Base-by-base conservation (phyloP, 2,888 invertebrate genomes). In the Megalurothrips usitatus region DNA sequence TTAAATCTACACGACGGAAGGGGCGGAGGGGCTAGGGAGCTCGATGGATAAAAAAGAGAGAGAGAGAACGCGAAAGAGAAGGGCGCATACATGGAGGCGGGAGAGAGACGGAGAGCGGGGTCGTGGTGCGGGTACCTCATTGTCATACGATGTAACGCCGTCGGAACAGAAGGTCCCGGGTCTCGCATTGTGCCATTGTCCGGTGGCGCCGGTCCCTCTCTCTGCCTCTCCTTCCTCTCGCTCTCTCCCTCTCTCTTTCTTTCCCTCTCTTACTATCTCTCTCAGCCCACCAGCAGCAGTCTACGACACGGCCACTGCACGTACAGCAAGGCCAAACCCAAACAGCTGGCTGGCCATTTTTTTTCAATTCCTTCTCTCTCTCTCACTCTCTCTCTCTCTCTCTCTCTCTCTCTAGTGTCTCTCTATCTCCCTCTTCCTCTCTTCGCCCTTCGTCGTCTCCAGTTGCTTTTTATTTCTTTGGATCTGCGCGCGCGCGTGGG, bases 121-220 rank as follows among this genome's bases (percentile, higher is more conserved):
- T 75, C 12, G 11, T 26, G 26, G 12, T 4, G 26, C 26, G 26
- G 26, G 68, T 75, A 75, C 68, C 68, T 75, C 68, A 75, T 75
- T 75, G 68, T 75, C 23, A 10, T 1, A 26, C 26, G 68, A 75
- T 75, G 68, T 75, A 75, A 75, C 68, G 58, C 19, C 58, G 58
- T 19, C 58, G 68, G 68, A 75, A 75, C 68, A 75, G 68, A 75
- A 75, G 68, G 68, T 75, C 23, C 10, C 58, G 58, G 58, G 19
- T 14, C 19, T 3, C 19, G 58, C 58, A 58, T 58, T 58, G 58
- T 58, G 58, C 58, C 58, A 58, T 58, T 58, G 58, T 58, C 58
- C 58, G 58, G 58, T 17, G 19, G 19, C 14, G 58, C 14, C 52
- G 52, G 52, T 19, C 10, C 58, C 58, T 58, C 58, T n/a, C 58